phyloP scores from a whole-genome alignment of 2,113 vertebrate species.

The Sander lucioperca region DNA sequence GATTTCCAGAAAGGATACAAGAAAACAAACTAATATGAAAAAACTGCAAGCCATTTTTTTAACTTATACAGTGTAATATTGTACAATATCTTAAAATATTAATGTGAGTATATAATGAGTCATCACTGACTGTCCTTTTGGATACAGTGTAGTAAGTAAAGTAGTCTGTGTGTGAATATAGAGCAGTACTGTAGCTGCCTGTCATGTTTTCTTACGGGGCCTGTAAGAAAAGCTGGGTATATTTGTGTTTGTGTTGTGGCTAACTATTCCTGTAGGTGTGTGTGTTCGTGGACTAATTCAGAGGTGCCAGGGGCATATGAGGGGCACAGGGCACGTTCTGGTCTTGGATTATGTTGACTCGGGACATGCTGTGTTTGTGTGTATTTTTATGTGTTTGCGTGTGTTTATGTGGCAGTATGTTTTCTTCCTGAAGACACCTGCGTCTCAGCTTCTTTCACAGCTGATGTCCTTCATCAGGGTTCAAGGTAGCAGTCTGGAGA shows the following conservation, averaged over 20 bases:
- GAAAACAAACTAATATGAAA: background rate
- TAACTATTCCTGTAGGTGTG: slow-evolving; percentile 27
- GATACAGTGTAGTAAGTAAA: background rate
- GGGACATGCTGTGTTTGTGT: slow-evolving; percentile 10
- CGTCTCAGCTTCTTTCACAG: slow-evolving; percentile 52
- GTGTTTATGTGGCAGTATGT: slow-evolving; percentile 53
- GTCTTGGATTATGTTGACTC: slow-evolving; percentile 13
- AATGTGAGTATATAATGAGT: background rate
- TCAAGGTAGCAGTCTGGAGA: slow-evolving; percentile 43
- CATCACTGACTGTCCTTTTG: background rate
- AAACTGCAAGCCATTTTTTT: background rate
- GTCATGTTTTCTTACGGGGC: slow-evolving; percentile 17
- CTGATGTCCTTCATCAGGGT: slow-evolving; percentile 38
- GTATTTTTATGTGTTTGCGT: slow-evolving; percentile 40
- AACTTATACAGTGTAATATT: background rate
- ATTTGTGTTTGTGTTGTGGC: slow-evolving; percentile 62
- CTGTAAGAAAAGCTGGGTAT: slow-evolving; percentile 25
- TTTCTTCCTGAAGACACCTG: slow-evolving; percentile 62
- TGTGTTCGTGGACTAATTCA: slow-evolving; percentile 29
- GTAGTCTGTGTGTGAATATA: slow-evolving; percentile 7
- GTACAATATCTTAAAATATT: background rate
- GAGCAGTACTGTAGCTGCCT: background rate
- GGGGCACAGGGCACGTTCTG: slow-evolving; percentile 34
- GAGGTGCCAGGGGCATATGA: slow-evolving; percentile 52
- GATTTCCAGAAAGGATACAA: background rate